Evolutionary conservation across 2,113 vertebrate species (phyloP).

Genomic region (Osmerus mordax): DNA sequence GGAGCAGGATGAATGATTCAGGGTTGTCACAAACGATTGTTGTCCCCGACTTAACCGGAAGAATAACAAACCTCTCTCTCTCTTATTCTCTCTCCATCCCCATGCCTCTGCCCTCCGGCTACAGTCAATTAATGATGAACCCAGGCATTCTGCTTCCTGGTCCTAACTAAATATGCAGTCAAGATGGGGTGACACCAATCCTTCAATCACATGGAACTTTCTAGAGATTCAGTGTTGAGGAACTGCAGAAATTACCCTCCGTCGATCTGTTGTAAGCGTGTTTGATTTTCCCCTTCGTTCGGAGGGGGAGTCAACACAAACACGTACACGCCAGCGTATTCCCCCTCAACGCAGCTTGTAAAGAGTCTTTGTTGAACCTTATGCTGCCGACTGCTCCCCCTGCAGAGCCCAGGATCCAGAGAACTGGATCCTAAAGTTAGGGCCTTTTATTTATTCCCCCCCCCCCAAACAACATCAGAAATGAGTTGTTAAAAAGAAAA

Average conservation of each 20-base stretch:
- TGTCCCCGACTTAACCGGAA: neutral
- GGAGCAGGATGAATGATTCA: conserved; percentile 14
- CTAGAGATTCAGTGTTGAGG: conserved; percentile 34
- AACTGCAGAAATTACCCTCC: neutral
- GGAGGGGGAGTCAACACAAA: conserved; percentile 6
- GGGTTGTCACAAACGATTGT: conserved; percentile 21
- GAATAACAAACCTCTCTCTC: too few species aligned
- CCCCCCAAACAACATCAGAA: neutral
- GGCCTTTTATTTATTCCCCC: neutral
- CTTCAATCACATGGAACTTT: conserved; percentile 51
- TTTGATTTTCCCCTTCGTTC: conserved; percentile 22
- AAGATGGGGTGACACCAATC: conserved; percentile 52
- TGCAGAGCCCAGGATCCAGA: neutral
- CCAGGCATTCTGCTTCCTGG: conserved; percentile 29
- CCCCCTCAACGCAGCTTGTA: conserved; percentile 26
- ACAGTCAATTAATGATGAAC: conserved; percentile 30
- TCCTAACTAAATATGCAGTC: conserved; percentile 39
- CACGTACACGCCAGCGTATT: neutral
- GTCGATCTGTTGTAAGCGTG: neutral
- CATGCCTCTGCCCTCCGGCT: too few species aligned
- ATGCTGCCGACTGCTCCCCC: conserved; percentile 24
- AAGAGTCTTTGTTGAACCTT: conserved; percentile 11
- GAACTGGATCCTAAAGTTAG: neutral
- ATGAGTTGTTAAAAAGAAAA: neutral
- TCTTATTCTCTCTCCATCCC: too few species aligned